Conservation (phyloP, 2,113 vertebrate genomes). For the Misgurnus mizolepis region DNA sequence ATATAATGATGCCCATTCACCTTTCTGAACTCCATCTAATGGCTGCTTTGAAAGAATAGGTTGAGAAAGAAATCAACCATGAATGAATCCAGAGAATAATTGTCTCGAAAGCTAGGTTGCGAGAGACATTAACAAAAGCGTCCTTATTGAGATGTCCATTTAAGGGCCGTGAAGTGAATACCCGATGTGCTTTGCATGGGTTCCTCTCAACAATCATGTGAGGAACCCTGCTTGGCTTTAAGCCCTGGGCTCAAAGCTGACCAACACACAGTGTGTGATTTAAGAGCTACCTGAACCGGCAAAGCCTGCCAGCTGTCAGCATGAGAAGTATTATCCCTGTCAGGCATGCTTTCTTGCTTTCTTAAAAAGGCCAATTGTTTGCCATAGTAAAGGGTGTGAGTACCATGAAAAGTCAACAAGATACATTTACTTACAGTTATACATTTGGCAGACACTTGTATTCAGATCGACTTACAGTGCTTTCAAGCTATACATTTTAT, state of each 20-base stretch:
- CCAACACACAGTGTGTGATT: slow-evolving; percentile 27
- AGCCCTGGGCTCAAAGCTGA: slow-evolving; percentile 21
- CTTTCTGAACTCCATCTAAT: slow-evolving; percentile 33
- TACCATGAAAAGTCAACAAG: not conserved
- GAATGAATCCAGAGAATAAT: slow-evolving; percentile 48
- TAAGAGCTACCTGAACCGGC: slow-evolving; percentile 47
- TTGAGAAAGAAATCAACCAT: slow-evolving; percentile 51
- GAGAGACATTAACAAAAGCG: slow-evolving; percentile 62
- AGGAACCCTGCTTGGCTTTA: slow-evolving; percentile 41
- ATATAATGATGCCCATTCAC: slow-evolving; percentile 21
- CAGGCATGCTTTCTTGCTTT: not conserved
- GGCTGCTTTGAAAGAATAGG: slow-evolving; percentile 24
- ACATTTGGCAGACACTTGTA: too few species aligned
- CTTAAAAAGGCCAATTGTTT: slow-evolving; percentile 4
- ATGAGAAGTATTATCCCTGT: slow-evolving; percentile 16
- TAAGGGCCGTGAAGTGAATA: slow-evolving; percentile 60
- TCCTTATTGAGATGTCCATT: slow-evolving; percentile 62
- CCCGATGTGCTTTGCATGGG: slow-evolving; percentile 70
- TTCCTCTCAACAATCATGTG: slow-evolving; percentile 59
- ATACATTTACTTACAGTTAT: not conserved
- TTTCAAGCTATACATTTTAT: too few species aligned
- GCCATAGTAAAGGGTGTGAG: not conserved
- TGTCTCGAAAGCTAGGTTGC: slow-evolving; percentile 36
- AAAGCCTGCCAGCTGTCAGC: slow-evolving; percentile 35
- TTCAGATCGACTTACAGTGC: too few species aligned